These are phyloP conservation scores for Noctua comes DNA, from an alignment of 2,888 invertebrate genomes.

Conservation along the genomic window DNA sequence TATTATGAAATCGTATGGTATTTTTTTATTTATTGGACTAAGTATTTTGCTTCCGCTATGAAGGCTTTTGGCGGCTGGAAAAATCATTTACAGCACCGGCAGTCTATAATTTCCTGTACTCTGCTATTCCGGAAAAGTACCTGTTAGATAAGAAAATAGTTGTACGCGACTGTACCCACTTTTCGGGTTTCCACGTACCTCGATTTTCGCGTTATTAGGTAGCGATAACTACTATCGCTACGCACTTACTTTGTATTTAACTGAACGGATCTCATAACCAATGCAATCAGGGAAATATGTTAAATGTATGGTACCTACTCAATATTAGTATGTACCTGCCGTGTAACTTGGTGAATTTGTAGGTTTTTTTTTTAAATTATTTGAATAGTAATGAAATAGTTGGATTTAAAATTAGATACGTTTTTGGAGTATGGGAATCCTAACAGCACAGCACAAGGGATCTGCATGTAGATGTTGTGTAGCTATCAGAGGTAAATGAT, in stretches of 20 bases:
- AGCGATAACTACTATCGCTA: neutral
- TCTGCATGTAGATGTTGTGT: too few relatives aligned
- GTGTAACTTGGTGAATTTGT: neutral
- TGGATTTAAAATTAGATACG: too few relatives aligned
- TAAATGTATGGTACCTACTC: too few relatives aligned
- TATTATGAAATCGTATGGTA: neutral
- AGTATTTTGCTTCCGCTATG: neutral
- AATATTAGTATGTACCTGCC: too few relatives aligned
- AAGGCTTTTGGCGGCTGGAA: neutral
- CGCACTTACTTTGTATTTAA: neutral
- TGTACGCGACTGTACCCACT: neutral
- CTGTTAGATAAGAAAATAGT: slow-evolving; percentile 21
- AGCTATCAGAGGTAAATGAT: too few relatives aligned
- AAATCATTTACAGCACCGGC: slow-evolving; percentile 4
- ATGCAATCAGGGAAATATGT: neutral
- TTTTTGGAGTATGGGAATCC: too few relatives aligned
- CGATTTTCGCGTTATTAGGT: neutral
- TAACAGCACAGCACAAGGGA: too few relatives aligned
- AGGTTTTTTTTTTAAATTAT: neutral
- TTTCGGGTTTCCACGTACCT: neutral
- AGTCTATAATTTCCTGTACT: slow-evolving; percentile 35
- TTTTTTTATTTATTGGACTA: neutral
- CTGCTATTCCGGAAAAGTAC: slow-evolving; percentile 19
- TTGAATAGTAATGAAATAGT: too few relatives aligned
- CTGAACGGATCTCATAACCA: neutral